Evolutionary conservation across 2,797 vertebrate genomes (phyloP).

Genomic region (Emys orbicularis): DNA sequence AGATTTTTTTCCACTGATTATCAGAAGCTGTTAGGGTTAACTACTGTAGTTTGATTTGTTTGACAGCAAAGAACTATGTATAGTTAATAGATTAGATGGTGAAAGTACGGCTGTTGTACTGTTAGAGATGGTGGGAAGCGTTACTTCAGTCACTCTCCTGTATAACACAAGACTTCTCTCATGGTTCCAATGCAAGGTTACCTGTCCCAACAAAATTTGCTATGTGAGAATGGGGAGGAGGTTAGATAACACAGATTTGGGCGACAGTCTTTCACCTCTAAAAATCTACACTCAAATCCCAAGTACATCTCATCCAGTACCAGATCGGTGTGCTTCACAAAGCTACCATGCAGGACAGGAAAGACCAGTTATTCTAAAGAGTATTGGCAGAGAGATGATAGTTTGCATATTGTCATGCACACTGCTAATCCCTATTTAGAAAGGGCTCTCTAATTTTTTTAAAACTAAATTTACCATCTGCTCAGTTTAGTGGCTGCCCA

Average conservation of each 20-base stretch:
- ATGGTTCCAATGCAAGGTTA: not conserved
- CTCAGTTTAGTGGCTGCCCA: not conserved
- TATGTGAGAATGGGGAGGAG: not conserved
- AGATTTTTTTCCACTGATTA: not conserved
- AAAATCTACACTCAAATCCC: conserved; percentile 13
- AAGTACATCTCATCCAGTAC: not conserved
- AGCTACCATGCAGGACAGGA: not conserved
- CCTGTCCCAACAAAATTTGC: not conserved
- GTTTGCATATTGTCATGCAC: not conserved
- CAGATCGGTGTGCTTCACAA: not conserved
- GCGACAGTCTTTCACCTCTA: conserved; percentile 7
- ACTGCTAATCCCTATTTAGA: not conserved
- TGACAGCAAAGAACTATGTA: not conserved
- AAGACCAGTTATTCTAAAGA: rapidly evolving
- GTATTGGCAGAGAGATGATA: not conserved
- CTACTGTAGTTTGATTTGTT: not conserved
- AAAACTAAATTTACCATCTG: not conserved
- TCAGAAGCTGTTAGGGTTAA: not conserved
- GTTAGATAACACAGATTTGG: not conserved
- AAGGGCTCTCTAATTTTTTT: not conserved
- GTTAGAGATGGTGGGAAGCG: not conserved
- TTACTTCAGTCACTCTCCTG: not conserved
- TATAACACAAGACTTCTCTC: conserved; percentile 28
- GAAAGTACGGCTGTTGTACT: not conserved
- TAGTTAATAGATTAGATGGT: not conserved